Evolutionary conservation across 2,888 invertebrate species (phyloP), one percentile per base, ranked within the genome.

Genomic region (Aethes cnicana): DNA sequence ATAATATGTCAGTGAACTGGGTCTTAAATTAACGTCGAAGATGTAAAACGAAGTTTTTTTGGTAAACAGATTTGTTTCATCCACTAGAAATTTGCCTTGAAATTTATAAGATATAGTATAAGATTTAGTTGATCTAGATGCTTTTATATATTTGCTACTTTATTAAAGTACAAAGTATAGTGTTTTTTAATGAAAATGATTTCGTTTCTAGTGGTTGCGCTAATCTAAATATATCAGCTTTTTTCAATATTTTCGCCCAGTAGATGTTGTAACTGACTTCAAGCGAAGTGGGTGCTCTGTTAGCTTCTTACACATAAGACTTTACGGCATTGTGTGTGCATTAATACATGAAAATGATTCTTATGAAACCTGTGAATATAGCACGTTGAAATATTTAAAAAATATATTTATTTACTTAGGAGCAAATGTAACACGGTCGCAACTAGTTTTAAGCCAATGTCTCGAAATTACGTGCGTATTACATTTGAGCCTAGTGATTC

Each of bases 361-460:
- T 52, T 52, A 52, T 52, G 52, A 52, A 20, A 25, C 9, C 14
- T 52, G 46, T 52, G 50, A 52, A 44, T 14, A 42, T 25, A 36
- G 36, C 44, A 39, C 42, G 54, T 42, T 47, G 25, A 46, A 41
- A 43, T 47, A 33, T 32, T 43, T n/a, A n/a, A 52, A 21, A 48
- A 17, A 50, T 50, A 50, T 37, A 52, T 33, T 46, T 52, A 39
- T 46, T 32, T 37, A 32, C 18, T 37, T 44, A 39, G 14, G 12
- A 25, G 23, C 14, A 39, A 39, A 37, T n/a, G n/a, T n/a, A 46
- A 50, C 33, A 53, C 50, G 52, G 54, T 52, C 57, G 54, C 48
- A 48, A 44, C 18, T 25, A n/a, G n/a, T 30, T 17, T 26, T 17
- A 16, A 41, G 7, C n/a, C n/a, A 25, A 8, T 37, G 20, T 37